Evolutionary conservation across 2,797 vertebrate genomes (phyloP), one percentile per base, ranked within the genome.

Genomic region (Graptemys geographica): DNA sequence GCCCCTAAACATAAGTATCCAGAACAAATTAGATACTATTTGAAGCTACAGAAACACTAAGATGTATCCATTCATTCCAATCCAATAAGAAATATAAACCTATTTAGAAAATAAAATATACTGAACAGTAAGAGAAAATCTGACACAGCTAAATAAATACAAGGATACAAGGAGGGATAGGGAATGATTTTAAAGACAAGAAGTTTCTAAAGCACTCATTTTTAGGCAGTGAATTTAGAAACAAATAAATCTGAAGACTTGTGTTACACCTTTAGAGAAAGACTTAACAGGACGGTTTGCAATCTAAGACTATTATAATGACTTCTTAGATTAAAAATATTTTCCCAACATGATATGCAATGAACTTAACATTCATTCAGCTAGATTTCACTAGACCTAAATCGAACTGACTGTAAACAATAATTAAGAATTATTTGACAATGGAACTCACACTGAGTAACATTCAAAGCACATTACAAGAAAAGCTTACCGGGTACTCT

Each of bases 91-190:
- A 5, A 88, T 72, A 90, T 81, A 89, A 2, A 79, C 47, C 69
- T 91, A 81, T 81, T 95, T 79, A 87, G 59, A 94, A 94, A 91
- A 87, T 15, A 87, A 90, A 37, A 81, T 23, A 89, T 44, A 53
- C 90, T 62, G 23, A 1, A 21, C 19, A 69, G 65, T 19, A 37
- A 79, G 93, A 83, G 0, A 76, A 16, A 33, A 41, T 74, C 2
- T 74, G 33, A 18, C n/a, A 69, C n/a, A 37, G 19, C 18, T 69
- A 69, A 69, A 69, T 69, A 69, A 69, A 37, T 33, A 62, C 7
- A 62, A 62, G 62, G 33, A n/a, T n/a, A 65, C 28, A 33, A 62
- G 57, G 6, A 15, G 28, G 28, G 13, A 62, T 33, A 33, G 15
- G 59, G 59, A 33, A 62, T 62, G 31, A 62, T 52, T 82, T 85